These are phyloP conservation scores for Blomia tropicalis DNA, from an alignment of 2,888 invertebrate species.

Conservation along the genomic window DNA sequence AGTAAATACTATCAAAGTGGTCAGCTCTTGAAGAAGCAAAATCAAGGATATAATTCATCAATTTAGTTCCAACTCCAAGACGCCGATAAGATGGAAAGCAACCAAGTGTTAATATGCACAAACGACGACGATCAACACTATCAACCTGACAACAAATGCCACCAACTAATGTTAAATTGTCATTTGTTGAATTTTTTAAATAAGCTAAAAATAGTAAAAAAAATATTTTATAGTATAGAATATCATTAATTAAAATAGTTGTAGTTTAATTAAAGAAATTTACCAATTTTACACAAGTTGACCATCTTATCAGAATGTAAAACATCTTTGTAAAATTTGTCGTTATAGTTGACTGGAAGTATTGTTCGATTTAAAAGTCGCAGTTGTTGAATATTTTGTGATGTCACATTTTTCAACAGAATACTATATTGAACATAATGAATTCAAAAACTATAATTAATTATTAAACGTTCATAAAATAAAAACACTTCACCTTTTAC, in stretches of 20 bases:
- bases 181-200: constrained; percentile 52
- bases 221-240: constrained; percentile 6
- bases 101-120: constrained; percentile 98
- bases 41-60: constrained; percentile 92
- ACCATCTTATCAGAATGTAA: constrained; percentile 47
- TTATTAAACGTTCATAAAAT: no score
- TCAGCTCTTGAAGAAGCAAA: constrained; percentile 75
- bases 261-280: constrained; percentile 10
- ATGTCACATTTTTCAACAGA: constrained; percentile 95
- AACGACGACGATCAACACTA: constrained; percentile 54
- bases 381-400: constrained; percentile 94
- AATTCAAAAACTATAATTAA: no score
- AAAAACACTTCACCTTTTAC: no score
- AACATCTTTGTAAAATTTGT: constrained; percentile 98
- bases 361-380: constrained; percentile 92
- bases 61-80: constrained; percentile 76
- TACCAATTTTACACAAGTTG: constrained; percentile 14
- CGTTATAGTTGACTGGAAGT: constrained; percentile 95
- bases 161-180: constrained; percentile 98
- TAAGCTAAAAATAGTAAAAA: constrained; percentile 1
- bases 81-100: constrained; percentile 91
- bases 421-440: no score
- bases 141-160: constrained; percentile 97
- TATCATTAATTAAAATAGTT: neutral
- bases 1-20: constrained; percentile 87